These are phyloP conservation scores for Parus major DNA, from an alignment of 2,113 vertebrate genomes.

Conservation along the genomic window DNA sequence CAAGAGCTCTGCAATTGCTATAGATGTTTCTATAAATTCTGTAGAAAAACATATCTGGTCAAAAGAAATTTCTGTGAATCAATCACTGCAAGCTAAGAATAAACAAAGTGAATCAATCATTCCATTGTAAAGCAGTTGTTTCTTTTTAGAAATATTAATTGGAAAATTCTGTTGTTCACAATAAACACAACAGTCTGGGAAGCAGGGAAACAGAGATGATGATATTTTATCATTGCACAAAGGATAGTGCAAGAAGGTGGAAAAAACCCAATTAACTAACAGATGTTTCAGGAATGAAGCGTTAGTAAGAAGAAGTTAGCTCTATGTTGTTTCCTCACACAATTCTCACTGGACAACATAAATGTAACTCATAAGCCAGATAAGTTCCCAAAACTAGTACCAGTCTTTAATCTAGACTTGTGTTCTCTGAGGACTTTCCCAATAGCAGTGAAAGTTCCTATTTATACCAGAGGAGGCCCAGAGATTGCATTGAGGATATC, in stretches of 20 bases:
- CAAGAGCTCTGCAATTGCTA: neutral
- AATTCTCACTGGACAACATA: neutral
- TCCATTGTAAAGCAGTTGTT: neutral
- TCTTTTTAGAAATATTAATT: neutral
- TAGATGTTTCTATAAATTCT: neutral
- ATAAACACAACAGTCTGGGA: neutral
- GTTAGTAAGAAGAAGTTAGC: neutral
- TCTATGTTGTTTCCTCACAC: neutral
- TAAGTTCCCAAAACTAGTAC: neutral
- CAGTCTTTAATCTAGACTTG: conserved; percentile 4
- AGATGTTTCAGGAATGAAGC: neutral
- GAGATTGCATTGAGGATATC: neutral
- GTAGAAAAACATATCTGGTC: neutral
- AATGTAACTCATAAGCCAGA: neutral
- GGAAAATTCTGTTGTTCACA: neutral
- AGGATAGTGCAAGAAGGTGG: neutral
- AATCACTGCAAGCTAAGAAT: neutral
- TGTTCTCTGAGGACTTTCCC: neutral
- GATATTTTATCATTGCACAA: neutral
- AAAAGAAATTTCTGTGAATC: neutral
- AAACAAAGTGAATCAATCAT: neutral
- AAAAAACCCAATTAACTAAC: neutral
- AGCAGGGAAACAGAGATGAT: neutral
- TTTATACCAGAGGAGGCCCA: neutral
- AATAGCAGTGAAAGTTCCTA: neutral